Evolutionary conservation across 2,113 vertebrate species (phyloP), one percentile per base, ranked within the genome.

Genomic region (Pongo abelii): DNA sequence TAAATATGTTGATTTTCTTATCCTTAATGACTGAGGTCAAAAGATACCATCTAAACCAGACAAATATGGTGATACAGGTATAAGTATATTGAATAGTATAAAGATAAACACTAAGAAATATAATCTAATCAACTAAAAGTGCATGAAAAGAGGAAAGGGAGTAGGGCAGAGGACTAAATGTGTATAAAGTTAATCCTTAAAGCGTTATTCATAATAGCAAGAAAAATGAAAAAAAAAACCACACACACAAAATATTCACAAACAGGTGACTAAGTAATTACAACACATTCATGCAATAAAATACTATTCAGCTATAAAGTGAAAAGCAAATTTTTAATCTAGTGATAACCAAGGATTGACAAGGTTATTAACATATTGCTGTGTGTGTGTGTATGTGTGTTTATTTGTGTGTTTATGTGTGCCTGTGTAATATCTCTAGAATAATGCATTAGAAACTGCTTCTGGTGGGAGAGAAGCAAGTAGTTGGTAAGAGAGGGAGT

Each of bases 71-170:
- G 89, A 85, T 52, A 64, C 1, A 67, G 0, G 12, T 92, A 25
- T 14, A 75, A n/a, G 12, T 38, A 61, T 81, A 93, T 8, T 81
- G 43, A 75, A 43, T 50, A 86, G 52, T 59, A 77, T 43, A 95
- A 93, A 96, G 43, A 57, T 74, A 97, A 91, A 78, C 32, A 83
- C 52, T 61, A 80, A 93, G n/a, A 92, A 92, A 78, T 78, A 79
- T 61, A 83, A 77, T 50, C 64, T 87, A 97, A 78, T 50, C 38
- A 91, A 67, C 25, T 25, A 93, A 91, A 89, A 92, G 23, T 85
- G 10, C 2, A 48, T 48, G 32, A 94, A 77, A 94, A 48, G 25
- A 95, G 12, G 32, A 92, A 85, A 13, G 4, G 18, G 25, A 77
- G 23, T 80, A 81, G 38, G 17, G 22, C 48, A 46, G 61, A 81